Conservation (phyloP, 92 coral and sea anemone species). For the Zoanthus sociatus region DNA sequence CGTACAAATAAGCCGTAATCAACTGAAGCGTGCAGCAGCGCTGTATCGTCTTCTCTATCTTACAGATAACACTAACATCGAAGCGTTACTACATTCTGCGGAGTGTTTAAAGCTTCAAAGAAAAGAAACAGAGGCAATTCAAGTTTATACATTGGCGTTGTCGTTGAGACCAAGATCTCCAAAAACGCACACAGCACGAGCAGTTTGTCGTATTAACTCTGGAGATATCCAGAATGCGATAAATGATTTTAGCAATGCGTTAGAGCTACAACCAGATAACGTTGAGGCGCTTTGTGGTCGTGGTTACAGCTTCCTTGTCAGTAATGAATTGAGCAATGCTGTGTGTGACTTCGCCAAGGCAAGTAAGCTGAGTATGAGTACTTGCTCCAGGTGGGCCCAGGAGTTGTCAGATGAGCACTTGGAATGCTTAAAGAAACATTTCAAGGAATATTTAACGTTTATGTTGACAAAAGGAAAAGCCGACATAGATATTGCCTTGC, state of each 20-base stretch:
- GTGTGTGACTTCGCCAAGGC: conserved; percentile 63
- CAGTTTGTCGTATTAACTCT: conserved; percentile 71
- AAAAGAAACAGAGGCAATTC: conserved; percentile 77
- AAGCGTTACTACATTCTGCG: conserved; percentile 83
- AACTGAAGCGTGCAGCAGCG: conserved; percentile 68
- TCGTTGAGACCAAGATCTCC: conserved; percentile 67
- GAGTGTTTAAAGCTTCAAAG: conserved; percentile 83
- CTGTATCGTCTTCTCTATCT: conserved; percentile 77
- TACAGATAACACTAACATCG: conserved; percentile 76
- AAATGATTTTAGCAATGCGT: conserved; percentile 77
- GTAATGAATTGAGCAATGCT: conserved; percentile 63
- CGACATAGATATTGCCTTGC: conserved; percentile 46
- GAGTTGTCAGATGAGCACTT: conserved; percentile 63
- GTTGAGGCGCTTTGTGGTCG: conserved; percentile 88
- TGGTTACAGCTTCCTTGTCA: conserved; percentile 63
- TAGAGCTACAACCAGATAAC: conserved; percentile 72
- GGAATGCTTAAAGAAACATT: conserved; percentile 54
- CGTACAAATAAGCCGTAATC: conserved; percentile 57
- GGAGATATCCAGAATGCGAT: conserved; percentile 76
- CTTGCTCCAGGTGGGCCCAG: conserved; percentile 60
- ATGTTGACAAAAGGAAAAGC: conserved; percentile 45
- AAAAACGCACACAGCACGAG: conserved; percentile 79
- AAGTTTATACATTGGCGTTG: conserved; percentile 52
- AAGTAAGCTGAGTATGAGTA: conserved; percentile 50
- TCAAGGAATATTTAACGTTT: conserved; percentile 56